Evolutionary conservation across 2,797 vertebrate species (phyloP), one percentile per base, ranked within the genome.

Genomic region (Clarias laeviceps): DNA sequence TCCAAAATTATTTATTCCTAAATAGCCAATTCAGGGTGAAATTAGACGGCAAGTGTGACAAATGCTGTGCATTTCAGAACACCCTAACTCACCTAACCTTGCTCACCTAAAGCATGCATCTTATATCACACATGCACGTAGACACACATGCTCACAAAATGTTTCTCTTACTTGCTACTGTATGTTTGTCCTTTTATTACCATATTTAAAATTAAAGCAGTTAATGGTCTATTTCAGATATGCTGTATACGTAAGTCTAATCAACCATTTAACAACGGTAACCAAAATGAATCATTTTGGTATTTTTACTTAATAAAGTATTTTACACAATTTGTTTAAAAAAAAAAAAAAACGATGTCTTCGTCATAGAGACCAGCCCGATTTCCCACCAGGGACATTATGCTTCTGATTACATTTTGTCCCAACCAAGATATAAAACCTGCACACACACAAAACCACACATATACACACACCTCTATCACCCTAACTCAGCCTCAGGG

Each of bases 401-500:
- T 77, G 4, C n/a, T n/a, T 73, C 32, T 45, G 45, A 20, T 11
- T 61, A n/a, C 3, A n/a, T 37, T 79, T 79, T 62, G 32, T 62
- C 57, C 29, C 20, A 14, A 62, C 5, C 5, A 62, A 62, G 57
- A 62, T 79, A 40, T 62, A 40, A 78, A n/a, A 61, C 29, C 0
- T 78, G 14, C 56, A 59, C 18, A 22, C 73, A 57, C 45, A 73
- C 24, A 73, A 20, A 73, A 54, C 12, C 37, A 70, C 57, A 86
- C 84, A 88, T 86, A 82, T 8, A 70, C 54, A 57, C 74, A 37
- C 61, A 62, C 87, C 92, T 93, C 88, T 90, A 91, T 93, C 92
- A 93, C 90, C 85, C 86, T 90, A 89, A 88, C 90, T 92, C 90
- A 88, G 87, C 88, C 68, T 61, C 83, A 91, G 91, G 93, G 92